A percentile compares a stretch with the other conserved stretches of the same genome.
phyloP scores from a whole-genome alignment of 2,113 vertebrate genomes.

The Pitta sordida region DNA sequence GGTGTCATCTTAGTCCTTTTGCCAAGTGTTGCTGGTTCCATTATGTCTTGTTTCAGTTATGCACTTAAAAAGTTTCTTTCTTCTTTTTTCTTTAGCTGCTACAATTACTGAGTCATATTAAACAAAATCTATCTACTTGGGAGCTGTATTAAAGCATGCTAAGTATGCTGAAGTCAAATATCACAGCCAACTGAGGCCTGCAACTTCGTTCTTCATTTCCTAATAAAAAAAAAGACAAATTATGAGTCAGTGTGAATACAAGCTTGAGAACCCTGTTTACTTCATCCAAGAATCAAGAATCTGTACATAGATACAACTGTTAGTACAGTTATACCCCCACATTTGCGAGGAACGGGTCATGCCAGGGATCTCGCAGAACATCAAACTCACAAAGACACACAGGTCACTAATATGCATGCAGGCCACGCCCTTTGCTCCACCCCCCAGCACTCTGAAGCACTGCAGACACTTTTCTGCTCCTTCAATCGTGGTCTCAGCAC shows the following conservation, averaged over 20 bases:
- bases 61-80: background rate
- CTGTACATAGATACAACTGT: background rate
- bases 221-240: conserved; percentile 32
- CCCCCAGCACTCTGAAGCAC: too few species aligned
- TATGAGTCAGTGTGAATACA: background rate
- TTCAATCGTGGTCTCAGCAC: too few species aligned
- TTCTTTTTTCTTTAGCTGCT: background rate
- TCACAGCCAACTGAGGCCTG: conserved; percentile 52
- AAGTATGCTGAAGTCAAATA: background rate
- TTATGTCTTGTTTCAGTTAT: background rate
- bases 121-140: background rate
- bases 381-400: too few species aligned
- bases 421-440: too few species aligned
- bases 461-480: too few species aligned
- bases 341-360: too few species aligned
- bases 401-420: too few species aligned
- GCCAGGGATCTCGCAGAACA: too few species aligned
- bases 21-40: rapidly evolving
- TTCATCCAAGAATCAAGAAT: background rate
- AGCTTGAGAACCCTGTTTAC: background rate
- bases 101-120: background rate
- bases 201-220: conserved; percentile 80
- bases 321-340: too few species aligned
- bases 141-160: background rate
- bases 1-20: background rate